phyloP scores from a whole-genome alignment of 35 echinoderm and acorn worm genomes.

The Ophiothrix spiculata region DNA sequence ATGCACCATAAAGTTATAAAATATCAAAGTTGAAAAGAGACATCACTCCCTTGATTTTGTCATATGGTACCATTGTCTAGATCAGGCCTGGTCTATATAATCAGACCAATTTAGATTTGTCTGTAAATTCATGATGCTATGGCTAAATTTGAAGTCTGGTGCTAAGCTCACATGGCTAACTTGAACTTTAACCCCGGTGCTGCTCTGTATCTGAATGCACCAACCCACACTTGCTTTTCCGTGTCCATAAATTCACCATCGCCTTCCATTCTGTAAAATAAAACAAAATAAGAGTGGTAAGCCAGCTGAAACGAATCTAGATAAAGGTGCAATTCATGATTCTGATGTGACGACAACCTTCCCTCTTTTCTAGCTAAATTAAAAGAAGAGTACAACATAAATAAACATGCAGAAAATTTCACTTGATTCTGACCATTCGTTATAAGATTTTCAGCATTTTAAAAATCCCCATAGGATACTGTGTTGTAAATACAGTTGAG shows the following conservation, averaged over 20 bases:
- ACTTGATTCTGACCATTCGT: neutral
- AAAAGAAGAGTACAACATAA: neutral
- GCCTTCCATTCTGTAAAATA: conserved; percentile 71
- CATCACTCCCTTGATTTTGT: no score
- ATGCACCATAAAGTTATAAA: no score
- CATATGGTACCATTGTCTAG: no score
- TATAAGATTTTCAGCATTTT: neutral
- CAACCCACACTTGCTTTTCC: conserved; percentile 82
- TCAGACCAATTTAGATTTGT: no score
- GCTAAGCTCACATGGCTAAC: conserved; percentile 52
- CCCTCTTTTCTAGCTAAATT: no score
- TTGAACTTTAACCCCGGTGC: conserved; percentile 93
- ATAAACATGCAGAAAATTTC: neutral
- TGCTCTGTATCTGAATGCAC: conserved; percentile 81
- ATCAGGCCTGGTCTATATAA: no score
- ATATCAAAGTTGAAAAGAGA: no score
- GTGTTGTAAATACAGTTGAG: no score
- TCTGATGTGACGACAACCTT: no score
- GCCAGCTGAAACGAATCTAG: neutral
- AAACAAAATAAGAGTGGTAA: neutral
- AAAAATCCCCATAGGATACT: neutral
- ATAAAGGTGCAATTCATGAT: no score
- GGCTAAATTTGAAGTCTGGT: no score
- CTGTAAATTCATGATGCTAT: no score
- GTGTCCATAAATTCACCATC: conserved; percentile 77